Evolutionary conservation across 2,113 vertebrate species (phyloP), one percentile per base, ranked within the genome.

Genomic region (Caretta caretta): DNA sequence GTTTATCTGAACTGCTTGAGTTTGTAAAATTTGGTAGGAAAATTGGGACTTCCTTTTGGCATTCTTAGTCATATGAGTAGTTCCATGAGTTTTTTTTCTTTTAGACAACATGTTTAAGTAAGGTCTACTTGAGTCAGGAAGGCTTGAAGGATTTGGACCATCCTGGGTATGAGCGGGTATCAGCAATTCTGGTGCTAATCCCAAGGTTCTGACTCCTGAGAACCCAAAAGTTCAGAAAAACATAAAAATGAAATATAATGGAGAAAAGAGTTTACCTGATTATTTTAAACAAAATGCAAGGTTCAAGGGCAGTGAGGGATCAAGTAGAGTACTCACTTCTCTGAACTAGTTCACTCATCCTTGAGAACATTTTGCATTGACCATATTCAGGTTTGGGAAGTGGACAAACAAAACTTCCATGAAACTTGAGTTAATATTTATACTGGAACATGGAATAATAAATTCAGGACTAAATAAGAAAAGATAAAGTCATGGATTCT

Each of bases 391-490:
- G 56, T 86, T 72, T 7, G 38, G 13, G 22, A 86, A 79, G 81
- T 9, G 48, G 1, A 1, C 6, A 48, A 8, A 65, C 6, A 53
- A 90, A 79, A 65, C 2, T 56, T 4, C 25, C 9, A 48, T 11
- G 6, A 56, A 59, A 69, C 4, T 50, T 62, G 3, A 86, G 5
- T 49, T 65, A 69, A 3, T 75, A 53, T 59, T 79, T 76, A 3
- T 84, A 8, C 12, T 88, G 5, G 57, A 80, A 80, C 12, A 89
- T n/a, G 86, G 89, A 72, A 54, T 22, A 72, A 27, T 1, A n/a
- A 69, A 49, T 78, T 48, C 24, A 29, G 56, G 4, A 10, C 4
- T n/a, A n/a, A 76, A 65, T 87, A 2, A 1, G 29, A 0, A 6
- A 75, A 92, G 25, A 31, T 53, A 75, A 88, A 65, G 83, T 78